Evolutionary conservation across 1,140 invertebrate genomes (phyloP), one percentile per base, ranked within the genome.

Genomic region (Tetragnatha versicolor): DNA sequence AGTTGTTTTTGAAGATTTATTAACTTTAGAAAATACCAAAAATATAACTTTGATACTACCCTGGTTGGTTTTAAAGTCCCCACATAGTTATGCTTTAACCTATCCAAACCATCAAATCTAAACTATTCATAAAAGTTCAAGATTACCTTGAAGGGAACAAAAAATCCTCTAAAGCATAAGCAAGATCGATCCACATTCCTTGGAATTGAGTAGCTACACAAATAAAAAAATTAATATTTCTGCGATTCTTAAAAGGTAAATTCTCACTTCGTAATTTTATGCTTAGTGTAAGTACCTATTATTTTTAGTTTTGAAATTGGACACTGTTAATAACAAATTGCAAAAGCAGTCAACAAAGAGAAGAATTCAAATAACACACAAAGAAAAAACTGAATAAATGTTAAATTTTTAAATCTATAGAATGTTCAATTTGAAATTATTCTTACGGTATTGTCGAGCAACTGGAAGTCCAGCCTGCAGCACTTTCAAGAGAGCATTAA

Each of bases 131-230:
- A 17, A 33, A 33, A 53, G 10, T 20, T 53, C 9, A 53, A 22
- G 22, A 20, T 25, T 86, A 91, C 90, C 88, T 91, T 83, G 89
- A 91, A 29, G 93, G 93, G 85, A 98, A 98, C 60, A 98, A 88
- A 84, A 98, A 98, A 53, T 95, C 92, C 83, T 98, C 94, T 14
- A 98, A 86, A 0, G 94, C 92, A 68, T 89, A 88, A 0, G 93
- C 94, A 51, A 99, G 87, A 82, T 93, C 91, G 37, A 90, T 89
- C 97, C 97, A 98, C 83, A 89, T 86, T 33, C 80, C 82, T 12
- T 85, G 80, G 78, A 87, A 89, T 33, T 84, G 83, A n/a, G 83
- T 77, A 31, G 84, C 88, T 61, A n/a, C n/a, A n/a, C n/a, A n/a
- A n/a, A n/a, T n/a, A n/a, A n/a, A 29, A n/a, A n/a, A n/a, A n/a